Base-by-base conservation (phyloP, 2,797 vertebrate species). In the Thripadectes ignobilis region DNA sequence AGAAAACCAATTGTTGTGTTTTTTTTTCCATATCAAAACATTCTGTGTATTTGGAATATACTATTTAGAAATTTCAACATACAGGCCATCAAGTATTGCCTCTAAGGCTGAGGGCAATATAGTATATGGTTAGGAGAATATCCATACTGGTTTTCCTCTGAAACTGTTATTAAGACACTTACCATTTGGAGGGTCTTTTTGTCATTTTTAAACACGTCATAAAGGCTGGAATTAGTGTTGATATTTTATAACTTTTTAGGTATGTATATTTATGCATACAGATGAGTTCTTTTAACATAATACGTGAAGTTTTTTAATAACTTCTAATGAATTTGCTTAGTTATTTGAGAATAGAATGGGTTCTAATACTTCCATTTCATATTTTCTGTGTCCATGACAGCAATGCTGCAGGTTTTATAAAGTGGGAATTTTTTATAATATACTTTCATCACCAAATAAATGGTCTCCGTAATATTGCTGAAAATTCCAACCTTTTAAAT, bases 401-500 rank as follows among this genome's bases (percentile, higher is more conserved):
- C 58, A 78, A 12, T 73, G 26, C 46, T 95, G 38, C 58, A 49
- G 46, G 27, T 71, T 74, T 86, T 65, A 19, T 61, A 21, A 67
- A 75, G 38, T 41, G 29, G 7, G 22, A 73, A 43, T 19, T 61
- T 91, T 78, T 59, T 66, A 57, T 45, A 52, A 46, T 62, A 48
- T 8, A 27, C 8, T 85, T 88, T 27, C 18, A 69, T 75, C 27
- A 24, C 75, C 41, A 85, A 77, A 62, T 5, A 62, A 22, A 76
- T 41, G 10, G 39, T 51, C 39, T 63, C 9, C 76, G n/a, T 66
- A 49, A 63, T 67, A 41, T 10, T 52, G 29, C 78, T 78, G 55
- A 81, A 88, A 84, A 76, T 77, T 23, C 36, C 7, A 24, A 69
- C 54, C 9, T 81, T 89, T 94, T 73, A 29, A 46, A 92, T 82